Base-by-base conservation (phyloP, 1,140 invertebrate genomes). In the Zaprionus inermis region DNA sequence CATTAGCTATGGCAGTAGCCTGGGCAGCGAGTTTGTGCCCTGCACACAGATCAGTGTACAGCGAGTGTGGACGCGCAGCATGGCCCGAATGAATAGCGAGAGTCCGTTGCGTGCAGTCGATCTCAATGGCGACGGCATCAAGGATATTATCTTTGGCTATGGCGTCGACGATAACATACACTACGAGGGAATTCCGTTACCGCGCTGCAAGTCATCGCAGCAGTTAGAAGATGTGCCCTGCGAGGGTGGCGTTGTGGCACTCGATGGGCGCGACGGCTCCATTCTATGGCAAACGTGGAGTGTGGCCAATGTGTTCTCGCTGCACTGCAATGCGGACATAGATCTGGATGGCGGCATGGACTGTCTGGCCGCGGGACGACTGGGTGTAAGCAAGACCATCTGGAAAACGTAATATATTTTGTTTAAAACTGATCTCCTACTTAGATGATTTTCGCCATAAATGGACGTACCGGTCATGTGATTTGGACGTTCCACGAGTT, bases 61-160 rank as follows among this genome's bases (percentile, higher is more conserved):
- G 58, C 94, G 96, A 64, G 92, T 97, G 11, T 97, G 97, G 97
- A 94, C 93, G 0, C 93, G 93, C 68, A 95, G 95, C 46, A 94
- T 97, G 83, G 95, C 96, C 11, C 96, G 96, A 86, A 92, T 97
- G 12, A 95, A 95, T 34, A 96, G 96, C 9, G 96, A 97, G 92
- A 95, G 96, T 36, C 94, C 96, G 1, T 92, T 97, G 46, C 93
- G 96, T 73, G 93, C 95, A 52, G 92, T 95, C 24, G 96, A 97
- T 92, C 93, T 97, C 0, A 96, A 97, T 93, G 85, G 92, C 9
- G 97, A 98, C 93, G 94, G 94, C 30, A 82, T 96, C 20, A 93
- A 95, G 34, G 97, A 98, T 92, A 93, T 97, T 38, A 94, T 97
- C 57, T 93, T 97, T 52, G 96, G 96, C 72, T 97, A 96, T 92